Evolutionary conservation across 2,113 vertebrate species (phyloP), one percentile per base, ranked within the genome.

Genomic region (Leptobrachium ailaonicum): DNA sequence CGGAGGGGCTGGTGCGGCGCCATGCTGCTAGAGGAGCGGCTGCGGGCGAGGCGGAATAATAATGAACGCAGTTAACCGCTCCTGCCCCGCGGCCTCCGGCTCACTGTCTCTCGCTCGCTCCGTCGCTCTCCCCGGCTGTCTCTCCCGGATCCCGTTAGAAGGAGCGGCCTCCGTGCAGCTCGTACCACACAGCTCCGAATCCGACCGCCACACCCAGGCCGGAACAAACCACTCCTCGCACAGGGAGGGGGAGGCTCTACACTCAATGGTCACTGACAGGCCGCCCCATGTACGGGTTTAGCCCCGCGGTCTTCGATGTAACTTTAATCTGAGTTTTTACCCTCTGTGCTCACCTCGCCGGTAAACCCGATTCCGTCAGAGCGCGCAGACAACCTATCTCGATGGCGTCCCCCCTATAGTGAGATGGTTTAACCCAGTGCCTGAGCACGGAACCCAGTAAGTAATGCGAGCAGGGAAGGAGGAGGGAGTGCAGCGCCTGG

Each of bases 121-220:
- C 71, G 63, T 54, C 6, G 8, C 63, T 74, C 62, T 47, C 78
- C 11, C 82, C 43, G 76, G 43, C 71, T 78, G 41, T 1, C 40
- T 40, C 41, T 74, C 12, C 82, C 83, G 78, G 80, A 88, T 86
- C 88, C 87, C 83, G 83, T 20, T 71, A 83, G 71, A 74, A 78
- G 63, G 73, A 11, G 73, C 84, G 14, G 82, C 82, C 76, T 78
- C 80, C 77, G 56, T 4, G 58, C 83, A 6, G 86, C 80, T 73
- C 73, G 72, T 68, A 75, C 75, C 79, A 81, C 72, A 81, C 79
- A 71, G 67, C 67, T 54, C 80, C 40, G 66, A 68, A 58, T 32
- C 20, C 20, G 69, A 70, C 76, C 76, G 66, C 76, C 54, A 70
- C 76, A 71, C 82, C 76, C 82, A 78, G 66, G 63, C 54, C 56